Conservation (phyloP, 2,888 invertebrate species). For the Orchesellides sinensis region DNA sequence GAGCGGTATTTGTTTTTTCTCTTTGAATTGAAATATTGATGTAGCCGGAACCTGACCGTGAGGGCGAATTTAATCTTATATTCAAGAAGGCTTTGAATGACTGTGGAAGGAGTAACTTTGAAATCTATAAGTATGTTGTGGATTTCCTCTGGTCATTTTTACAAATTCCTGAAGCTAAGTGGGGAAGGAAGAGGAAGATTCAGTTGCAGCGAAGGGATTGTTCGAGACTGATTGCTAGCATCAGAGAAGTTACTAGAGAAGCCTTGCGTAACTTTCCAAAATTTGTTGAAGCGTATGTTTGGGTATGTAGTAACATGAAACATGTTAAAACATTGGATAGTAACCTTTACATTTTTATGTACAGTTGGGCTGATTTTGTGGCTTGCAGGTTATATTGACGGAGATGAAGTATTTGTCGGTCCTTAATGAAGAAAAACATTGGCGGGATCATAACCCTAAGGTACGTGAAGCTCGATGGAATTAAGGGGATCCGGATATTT, state of each 20-base stretch:
- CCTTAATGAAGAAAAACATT: neutral
- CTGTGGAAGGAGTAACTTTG: conserved; percentile 21
- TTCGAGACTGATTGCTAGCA: conserved; percentile 9
- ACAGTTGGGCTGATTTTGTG: neutral
- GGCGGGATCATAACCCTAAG: neutral
- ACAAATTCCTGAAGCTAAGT: neutral
- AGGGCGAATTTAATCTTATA: conserved; percentile 17
- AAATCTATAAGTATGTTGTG: conserved; percentile 14
- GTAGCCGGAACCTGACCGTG: conserved; percentile 31
- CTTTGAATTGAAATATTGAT: conserved; percentile 7
- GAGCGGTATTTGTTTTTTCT: no score
- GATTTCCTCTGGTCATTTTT: conserved; percentile 21
- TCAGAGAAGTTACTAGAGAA: conserved; percentile 11
- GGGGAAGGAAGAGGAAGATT: neutral
- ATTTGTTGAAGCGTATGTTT: conserved; percentile 1
- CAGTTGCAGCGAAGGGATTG: neutral
- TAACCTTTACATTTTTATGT: neutral
- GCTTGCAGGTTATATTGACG: conserved; percentile 14
- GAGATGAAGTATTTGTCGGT: conserved; percentile 15
- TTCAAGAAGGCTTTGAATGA: conserved; percentile 28
- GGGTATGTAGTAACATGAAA: conserved; percentile 4
- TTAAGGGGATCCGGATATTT: neutral
- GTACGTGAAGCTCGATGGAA: neutral
- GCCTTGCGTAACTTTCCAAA: conserved; percentile 21
- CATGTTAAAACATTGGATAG: neutral